Percentiles rank a stretch among this genome's conserved stretches.
These are phyloP conservation scores for Hesperia comma DNA, from an alignment of 2,888 invertebrate genomes.

Conservation along the genomic window DNA sequence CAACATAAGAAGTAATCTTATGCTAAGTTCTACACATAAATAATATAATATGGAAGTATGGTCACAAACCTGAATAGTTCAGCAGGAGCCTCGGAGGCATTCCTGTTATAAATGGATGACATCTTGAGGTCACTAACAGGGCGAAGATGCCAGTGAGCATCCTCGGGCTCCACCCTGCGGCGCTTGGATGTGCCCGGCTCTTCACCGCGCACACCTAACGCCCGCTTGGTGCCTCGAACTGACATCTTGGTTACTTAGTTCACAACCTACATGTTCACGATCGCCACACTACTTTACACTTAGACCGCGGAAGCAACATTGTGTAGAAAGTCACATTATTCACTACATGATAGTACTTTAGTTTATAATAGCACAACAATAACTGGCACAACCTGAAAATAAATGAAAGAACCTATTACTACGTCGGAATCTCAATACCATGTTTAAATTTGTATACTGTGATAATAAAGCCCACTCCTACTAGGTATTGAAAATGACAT, in stretches of 20 bases:
- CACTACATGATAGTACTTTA: slow-evolving; percentile 77
- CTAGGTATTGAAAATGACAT: background rate
- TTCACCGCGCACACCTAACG: slow-evolving; percentile 71
- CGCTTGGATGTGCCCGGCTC: slow-evolving; percentile 76
- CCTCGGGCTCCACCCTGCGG: slow-evolving; percentile 75
- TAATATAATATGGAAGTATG: slow-evolving; percentile 34
- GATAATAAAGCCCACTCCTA: background rate
- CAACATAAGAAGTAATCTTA: too few relatives aligned
- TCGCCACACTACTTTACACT: slow-evolving; percentile 75
- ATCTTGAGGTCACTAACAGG: slow-evolving; percentile 94
- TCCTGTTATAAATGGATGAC: slow-evolving; percentile 94
- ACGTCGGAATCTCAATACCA: background rate
- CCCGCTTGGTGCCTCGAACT: slow-evolving; percentile 80
- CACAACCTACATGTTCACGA: slow-evolving; percentile 81
- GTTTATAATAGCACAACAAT: slow-evolving; percentile 54
- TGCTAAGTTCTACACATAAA: background rate
- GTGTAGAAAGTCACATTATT: slow-evolving; percentile 79
- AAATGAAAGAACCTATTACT: slow-evolving; percentile 12
- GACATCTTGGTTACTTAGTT: slow-evolving; percentile 69
- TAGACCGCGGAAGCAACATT: slow-evolving; percentile 78
- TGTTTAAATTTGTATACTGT: background rate
- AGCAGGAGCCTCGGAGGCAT: slow-evolving; percentile 91
- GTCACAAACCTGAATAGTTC: slow-evolving; percentile 88
- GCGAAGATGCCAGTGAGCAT: slow-evolving; percentile 90
- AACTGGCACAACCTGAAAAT: slow-evolving; percentile 65